Evolutionary conservation across 2,888 invertebrate genomes (phyloP).

Genomic region (Ormyrus labotus): DNA sequence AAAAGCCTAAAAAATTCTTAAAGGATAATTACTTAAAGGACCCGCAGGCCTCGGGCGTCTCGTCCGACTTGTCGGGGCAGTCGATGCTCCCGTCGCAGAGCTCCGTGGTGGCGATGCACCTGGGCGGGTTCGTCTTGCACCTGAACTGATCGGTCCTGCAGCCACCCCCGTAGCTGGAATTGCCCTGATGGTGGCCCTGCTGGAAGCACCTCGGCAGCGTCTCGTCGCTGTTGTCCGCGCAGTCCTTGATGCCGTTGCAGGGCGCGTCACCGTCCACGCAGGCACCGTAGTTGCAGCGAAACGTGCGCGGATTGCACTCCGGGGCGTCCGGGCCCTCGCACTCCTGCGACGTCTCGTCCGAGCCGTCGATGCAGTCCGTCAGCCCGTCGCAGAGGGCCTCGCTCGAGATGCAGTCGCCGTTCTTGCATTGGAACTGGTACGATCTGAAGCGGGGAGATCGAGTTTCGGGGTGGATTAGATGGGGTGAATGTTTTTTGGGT

Average conservation of each 20-base stretch:
- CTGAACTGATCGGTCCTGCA: conserved; percentile 62
- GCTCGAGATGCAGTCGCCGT: conserved; percentile 74
- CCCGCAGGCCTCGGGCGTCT: conserved; percentile 63
- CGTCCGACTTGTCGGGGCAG: conserved; percentile 70
- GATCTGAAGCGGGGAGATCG: conserved; percentile 21
- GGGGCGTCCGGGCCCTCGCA: conserved; percentile 63
- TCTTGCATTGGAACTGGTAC: conserved; percentile 66
- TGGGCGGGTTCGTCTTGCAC: conserved; percentile 64
- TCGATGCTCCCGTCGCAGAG: conserved; percentile 70
- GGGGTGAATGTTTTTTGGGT: no score
- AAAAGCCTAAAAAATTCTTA: background rate
- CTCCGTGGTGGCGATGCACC: conserved; percentile 61
- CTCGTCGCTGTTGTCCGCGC: conserved; percentile 78
- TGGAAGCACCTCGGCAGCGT: conserved; percentile 30
- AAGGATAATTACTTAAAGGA: conserved; percentile 60
- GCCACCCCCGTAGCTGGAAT: conserved; percentile 68
- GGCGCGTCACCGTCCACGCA: conserved; percentile 79
- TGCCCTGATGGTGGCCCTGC: conserved; percentile 66
- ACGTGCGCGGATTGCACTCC: conserved; percentile 78
- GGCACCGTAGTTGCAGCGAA: conserved; percentile 81
- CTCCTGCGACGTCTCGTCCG: conserved; percentile 74
- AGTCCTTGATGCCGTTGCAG: conserved; percentile 77
- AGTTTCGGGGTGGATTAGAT: no score
- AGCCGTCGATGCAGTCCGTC: conserved; percentile 75
- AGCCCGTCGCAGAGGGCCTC: conserved; percentile 76